A percentile compares a stretch with the other conserved stretches of the same genome.
These are phyloP conservation scores for Pocillopora grandis DNA, from an alignment of 92 coral and sea anemone species.

Conservation along the genomic window DNA sequence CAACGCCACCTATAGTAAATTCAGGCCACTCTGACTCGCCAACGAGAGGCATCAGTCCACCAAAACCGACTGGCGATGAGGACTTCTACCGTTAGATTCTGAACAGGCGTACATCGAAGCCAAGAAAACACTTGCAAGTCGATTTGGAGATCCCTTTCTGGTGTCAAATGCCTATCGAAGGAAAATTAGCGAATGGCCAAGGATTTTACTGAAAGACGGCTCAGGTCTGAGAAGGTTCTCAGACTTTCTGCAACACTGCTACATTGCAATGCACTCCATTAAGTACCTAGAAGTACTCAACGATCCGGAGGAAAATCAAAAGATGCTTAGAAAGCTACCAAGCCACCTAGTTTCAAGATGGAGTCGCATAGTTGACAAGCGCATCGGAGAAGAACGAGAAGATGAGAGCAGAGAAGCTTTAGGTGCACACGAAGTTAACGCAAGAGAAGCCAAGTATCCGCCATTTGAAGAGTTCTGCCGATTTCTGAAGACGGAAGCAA, in stretches of 20 bases:
- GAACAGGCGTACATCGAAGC: slow-evolving; percentile 26
- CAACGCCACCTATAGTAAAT: background rate
- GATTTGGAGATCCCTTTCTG: slow-evolving; percentile 44
- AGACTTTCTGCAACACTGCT: slow-evolving; percentile 31
- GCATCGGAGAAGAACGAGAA: slow-evolving; percentile 12
- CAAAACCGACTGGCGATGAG: slow-evolving; percentile 8
- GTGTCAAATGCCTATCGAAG: slow-evolving; percentile 41
- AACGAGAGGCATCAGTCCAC: background rate
- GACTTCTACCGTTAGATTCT: slow-evolving; percentile 18
- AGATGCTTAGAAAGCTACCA: slow-evolving; percentile 32
- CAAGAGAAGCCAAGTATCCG: too few species aligned
- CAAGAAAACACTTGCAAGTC: slow-evolving; percentile 2
- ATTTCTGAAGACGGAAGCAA: too few species aligned
- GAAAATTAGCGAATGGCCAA: slow-evolving; percentile 43
- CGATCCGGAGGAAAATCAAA: slow-evolving; percentile 21
- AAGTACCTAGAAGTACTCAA: slow-evolving; percentile 8
- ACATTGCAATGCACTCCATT: slow-evolving; percentile 23
- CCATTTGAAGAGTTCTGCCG: too few species aligned
- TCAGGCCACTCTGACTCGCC: background rate
- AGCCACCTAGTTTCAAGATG: slow-evolving; percentile 13
- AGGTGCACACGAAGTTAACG: too few species aligned
- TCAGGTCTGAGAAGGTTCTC: slow-evolving; percentile 21
- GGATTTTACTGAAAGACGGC: slow-evolving; percentile 32
- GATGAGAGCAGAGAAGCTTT: too few species aligned
- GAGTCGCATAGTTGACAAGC: slow-evolving; percentile 31